Evolutionary conservation across 2,888 invertebrate species (phyloP), one percentile per base, ranked within the genome.

Genomic region (Prostheceraeus crozeri): DNA sequence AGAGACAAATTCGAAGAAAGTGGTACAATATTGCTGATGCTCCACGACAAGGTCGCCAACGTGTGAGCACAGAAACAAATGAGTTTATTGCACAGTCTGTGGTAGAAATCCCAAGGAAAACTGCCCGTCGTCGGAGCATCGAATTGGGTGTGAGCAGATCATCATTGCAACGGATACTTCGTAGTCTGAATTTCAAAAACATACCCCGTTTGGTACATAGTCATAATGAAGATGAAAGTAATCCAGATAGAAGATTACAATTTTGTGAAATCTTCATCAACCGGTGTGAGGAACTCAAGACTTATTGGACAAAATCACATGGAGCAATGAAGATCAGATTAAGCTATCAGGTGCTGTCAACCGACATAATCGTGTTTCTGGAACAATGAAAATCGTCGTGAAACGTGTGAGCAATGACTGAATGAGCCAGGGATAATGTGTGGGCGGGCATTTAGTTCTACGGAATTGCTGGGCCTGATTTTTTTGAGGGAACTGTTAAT

Each of bases 1-100:
- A 48, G 48, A 48, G 14, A 48, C 27, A 48, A 48, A 48, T 48
- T 48, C 27, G 14, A 48, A 28, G 48, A 48, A 48, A 48, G 6
- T 48, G 48, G 23, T 48, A 48, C 48, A 48, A 4, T n/a, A n/a
- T 48, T 48, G 48, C 48, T 48, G 48, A 48, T 48, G 48, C 40
- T 48, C 48, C 48, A 48, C 48, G 48, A 23, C 27, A 23, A 25
- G 23, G 48, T 28, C 23, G 48, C 23, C 14, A 23, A 48, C 14
- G 4, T 48, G 48, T 48, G 27, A 14, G 27, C 27, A 48, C 23
- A 25, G 14, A 48, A 25, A n/a, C n/a, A n/a, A n/a, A n/a, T n/a
- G n/a, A n/a, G n/a, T n/a, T 48, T 48, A 28, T 48, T 48, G 48
- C 48, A 25, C 48, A 48, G 27, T 48, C 48, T 21, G 48, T 48